Evolutionary conservation across 2,888 invertebrate species (phyloP).

Genomic region (Biston betularia): DNA sequence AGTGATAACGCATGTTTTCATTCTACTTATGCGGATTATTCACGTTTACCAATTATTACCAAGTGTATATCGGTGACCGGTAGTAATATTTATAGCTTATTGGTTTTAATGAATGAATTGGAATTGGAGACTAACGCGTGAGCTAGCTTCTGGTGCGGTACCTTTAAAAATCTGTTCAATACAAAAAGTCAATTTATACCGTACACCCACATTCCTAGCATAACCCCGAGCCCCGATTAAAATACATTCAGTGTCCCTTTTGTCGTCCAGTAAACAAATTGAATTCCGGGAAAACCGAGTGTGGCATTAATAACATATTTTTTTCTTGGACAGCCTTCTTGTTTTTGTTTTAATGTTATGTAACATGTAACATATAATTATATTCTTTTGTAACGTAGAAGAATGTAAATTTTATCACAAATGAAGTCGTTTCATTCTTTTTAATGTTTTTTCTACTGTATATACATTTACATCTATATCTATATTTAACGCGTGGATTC

Average conservation of each 20-base stretch:
- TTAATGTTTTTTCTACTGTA: not conserved
- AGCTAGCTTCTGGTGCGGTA: too few species aligned
- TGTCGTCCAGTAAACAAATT: conserved; percentile 11
- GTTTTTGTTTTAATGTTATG: not conserved
- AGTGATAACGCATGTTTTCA: too few species aligned
- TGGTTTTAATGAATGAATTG: too few species aligned
- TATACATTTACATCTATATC: too few species aligned
- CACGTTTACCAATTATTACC: too few species aligned
- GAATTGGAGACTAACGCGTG: too few species aligned
- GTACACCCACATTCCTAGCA: not conserved
- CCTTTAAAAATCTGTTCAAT: not conserved
- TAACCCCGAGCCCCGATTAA: conserved; percentile 1
- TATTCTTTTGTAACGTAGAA: not conserved
- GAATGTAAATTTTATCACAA: too few species aligned
- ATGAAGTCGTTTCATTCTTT: not conserved
- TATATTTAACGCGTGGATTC: too few species aligned
- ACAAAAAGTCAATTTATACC: not conserved
- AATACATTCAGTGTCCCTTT: conserved; percentile 2
- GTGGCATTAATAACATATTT: conserved; percentile 5
- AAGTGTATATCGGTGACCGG: too few species aligned
- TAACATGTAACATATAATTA: too few species aligned
- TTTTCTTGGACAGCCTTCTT: not conserved
- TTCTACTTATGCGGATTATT: too few species aligned
- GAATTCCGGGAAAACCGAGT: conserved; percentile 4
- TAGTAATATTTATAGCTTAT: too few species aligned